Conservation (phyloP, 2,113 vertebrate species). For the Spheniscus mendiculus region DNA sequence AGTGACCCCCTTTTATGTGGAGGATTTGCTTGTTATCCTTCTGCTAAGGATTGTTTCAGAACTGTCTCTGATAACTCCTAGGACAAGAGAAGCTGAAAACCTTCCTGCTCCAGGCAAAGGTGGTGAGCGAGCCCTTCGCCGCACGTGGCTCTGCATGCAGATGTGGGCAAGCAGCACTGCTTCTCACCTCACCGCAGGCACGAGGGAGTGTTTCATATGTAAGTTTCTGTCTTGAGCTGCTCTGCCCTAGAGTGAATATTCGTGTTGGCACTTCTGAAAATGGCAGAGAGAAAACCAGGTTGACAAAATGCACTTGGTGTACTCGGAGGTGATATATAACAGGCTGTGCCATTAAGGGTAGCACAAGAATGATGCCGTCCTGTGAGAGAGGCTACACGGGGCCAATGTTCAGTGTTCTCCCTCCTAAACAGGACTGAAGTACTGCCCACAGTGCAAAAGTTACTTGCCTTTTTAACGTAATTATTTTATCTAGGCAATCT, state of each 20-base stretch:
- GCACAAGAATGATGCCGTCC: background rate
- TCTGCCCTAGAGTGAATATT: background rate
- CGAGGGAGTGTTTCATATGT: background rate
- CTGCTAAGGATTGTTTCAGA: background rate
- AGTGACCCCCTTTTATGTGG: background rate
- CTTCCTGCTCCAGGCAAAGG: background rate
- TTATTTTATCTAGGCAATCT: background rate
- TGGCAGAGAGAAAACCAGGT: background rate
- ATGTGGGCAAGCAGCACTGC: background rate
- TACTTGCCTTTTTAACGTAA: background rate
- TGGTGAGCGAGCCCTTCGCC: background rate
- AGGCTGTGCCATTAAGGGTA: background rate
- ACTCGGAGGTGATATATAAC: background rate
- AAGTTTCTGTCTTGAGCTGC: background rate
- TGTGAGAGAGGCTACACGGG: fast-evolving
- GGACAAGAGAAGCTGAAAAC: background rate
- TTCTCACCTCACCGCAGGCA: background rate
- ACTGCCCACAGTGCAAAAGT: background rate
- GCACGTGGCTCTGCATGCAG: fast-evolving
- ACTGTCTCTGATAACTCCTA: background rate
- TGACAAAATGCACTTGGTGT: background rate
- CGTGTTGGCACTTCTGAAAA: background rate
- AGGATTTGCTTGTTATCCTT: background rate
- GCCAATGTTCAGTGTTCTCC: background rate
- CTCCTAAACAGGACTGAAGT: background rate